These are phyloP conservation scores for Latrodectus geometricus DNA, from an alignment of 1,140 invertebrate genomes.

Conservation along the genomic window DNA sequence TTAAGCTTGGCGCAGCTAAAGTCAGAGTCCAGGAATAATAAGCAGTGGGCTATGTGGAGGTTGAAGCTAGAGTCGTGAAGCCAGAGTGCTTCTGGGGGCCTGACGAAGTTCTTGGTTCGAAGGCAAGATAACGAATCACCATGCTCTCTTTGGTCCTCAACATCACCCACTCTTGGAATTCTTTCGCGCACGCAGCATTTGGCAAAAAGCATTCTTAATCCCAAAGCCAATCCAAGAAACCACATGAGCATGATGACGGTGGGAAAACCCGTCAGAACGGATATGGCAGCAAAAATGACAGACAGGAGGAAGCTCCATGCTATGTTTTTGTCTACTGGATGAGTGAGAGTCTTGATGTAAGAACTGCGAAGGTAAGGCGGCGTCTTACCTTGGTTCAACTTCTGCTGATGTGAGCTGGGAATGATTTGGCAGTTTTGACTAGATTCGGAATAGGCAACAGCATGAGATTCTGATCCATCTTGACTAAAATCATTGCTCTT, in stretches of 20 bases:
- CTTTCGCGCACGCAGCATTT: slow-evolving; percentile 66
- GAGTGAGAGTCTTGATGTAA: slow-evolving; percentile 63
- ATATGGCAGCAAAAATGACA: slow-evolving; percentile 68
- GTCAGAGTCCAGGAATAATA: slow-evolving; percentile 72
- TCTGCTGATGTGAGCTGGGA: background rate
- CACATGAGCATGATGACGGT: slow-evolving; percentile 65
- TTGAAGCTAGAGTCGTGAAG: slow-evolving; percentile 68
- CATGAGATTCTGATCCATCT: slow-evolving; percentile 17
- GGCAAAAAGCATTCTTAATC: slow-evolving; percentile 64
- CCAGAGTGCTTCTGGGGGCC: slow-evolving; percentile 70
- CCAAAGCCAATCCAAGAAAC: slow-evolving; percentile 66
- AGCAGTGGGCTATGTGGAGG: slow-evolving; percentile 70
- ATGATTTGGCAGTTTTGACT: slow-evolving; percentile 3
- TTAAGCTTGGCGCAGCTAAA: slow-evolving; percentile 70
- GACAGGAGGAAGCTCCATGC: slow-evolving; percentile 68
- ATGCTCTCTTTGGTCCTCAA: background rate
- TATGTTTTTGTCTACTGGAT: slow-evolving; percentile 71
- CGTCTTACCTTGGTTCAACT: background rate
- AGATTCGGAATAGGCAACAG: background rate
- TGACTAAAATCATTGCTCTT: background rate
- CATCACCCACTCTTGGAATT: slow-evolving; percentile 26
- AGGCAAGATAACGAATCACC: background rate
- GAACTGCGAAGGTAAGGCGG: slow-evolving; percentile 48
- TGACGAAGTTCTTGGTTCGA: slow-evolving; percentile 64
- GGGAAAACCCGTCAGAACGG: slow-evolving; percentile 67